Evolutionary conservation across 2,888 invertebrate species (phyloP).

Genomic region (Endotricha flammealis): DNA sequence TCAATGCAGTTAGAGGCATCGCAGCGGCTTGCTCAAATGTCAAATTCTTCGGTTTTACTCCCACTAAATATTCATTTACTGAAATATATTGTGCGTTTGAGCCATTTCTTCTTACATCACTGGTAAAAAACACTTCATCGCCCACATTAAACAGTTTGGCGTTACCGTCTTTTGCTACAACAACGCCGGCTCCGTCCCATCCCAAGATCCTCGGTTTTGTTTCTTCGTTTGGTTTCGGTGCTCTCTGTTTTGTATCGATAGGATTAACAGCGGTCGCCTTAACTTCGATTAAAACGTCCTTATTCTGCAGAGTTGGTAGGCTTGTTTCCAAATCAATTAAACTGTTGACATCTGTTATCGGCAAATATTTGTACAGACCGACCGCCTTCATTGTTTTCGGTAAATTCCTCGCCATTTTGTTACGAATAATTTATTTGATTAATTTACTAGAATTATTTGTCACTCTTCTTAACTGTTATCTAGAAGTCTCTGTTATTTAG

Average conservation of each 20-base stretch:
- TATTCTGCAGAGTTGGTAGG: constrained; percentile 40
- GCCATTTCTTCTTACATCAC: constrained; percentile 49
- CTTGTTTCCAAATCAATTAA: constrained; percentile 55
- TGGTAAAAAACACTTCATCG: constrained; percentile 62
- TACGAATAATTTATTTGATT: too few relatives aligned
- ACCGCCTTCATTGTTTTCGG: constrained; percentile 64
- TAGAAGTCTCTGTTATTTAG: too few relatives aligned
- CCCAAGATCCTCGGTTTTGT: constrained; percentile 50
- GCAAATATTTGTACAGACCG: constrained; percentile 62
- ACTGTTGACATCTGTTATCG: constrained; percentile 51
- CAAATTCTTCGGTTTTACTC: constrained; percentile 51
- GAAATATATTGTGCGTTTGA: constrained; percentile 60
- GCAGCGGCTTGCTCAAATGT: constrained; percentile 65
- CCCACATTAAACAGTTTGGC: constrained; percentile 47
- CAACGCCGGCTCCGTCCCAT: constrained; percentile 61
- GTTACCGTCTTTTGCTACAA: constrained; percentile 48
- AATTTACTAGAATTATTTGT: too few relatives aligned
- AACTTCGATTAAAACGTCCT: constrained; percentile 59
- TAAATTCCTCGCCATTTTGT: constrained; percentile 28
- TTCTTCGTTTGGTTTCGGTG: constrained; percentile 53
- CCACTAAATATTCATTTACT: constrained; percentile 49
- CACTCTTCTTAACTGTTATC: too few relatives aligned
- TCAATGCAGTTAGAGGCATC: constrained; percentile 56
- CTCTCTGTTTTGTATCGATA: constrained; percentile 57
- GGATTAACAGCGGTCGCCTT: constrained; percentile 63